Evolutionary conservation across 2,113 vertebrate species (phyloP).

Genomic region (Turdus rufiventris): DNA sequence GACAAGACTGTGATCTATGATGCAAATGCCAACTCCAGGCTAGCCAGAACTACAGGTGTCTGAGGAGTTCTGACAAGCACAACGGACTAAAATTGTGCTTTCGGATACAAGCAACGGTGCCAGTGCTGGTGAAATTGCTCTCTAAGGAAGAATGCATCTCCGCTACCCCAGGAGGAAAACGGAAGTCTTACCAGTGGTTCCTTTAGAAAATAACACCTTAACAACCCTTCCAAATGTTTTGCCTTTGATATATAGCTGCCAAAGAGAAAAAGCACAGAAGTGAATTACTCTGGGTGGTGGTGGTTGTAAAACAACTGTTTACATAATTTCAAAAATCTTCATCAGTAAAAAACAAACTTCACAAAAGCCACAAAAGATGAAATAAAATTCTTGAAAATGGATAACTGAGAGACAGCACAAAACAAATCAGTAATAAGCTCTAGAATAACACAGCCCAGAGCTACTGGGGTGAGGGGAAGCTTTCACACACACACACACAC

Average conservation of each 20-base stretch:
- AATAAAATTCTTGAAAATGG: slow-evolving; percentile 48
- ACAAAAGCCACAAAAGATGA: slow-evolving; percentile 43
- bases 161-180: slow-evolving; percentile 27
- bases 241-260: slow-evolving; percentile 77
- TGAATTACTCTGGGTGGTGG: slow-evolving; percentile 6
- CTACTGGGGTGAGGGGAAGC: slow-evolving; percentile 47
- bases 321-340: slow-evolving; percentile 46
- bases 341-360: slow-evolving; percentile 45
- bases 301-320: slow-evolving; percentile 48
- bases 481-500: neutral
- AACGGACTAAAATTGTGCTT: slow-evolving; percentile 59
- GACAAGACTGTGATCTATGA: slow-evolving; percentile 33
- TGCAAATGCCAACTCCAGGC: neutral
- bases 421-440: slow-evolving; percentile 63
- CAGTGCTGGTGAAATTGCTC: slow-evolving; percentile 46
- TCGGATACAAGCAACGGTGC: slow-evolving; percentile 31
- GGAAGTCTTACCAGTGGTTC: slow-evolving; percentile 47
- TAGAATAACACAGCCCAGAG: slow-evolving; percentile 68
- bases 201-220: slow-evolving; percentile 39
- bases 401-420: slow-evolving; percentile 63
- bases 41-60: slow-evolving; percentile 16
- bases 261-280: slow-evolving; percentile 69
- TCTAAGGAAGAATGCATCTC: slow-evolving; percentile 18
- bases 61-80: neutral
- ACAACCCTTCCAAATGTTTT: slow-evolving; percentile 62